phyloP scores from a whole-genome alignment of 2,888 invertebrate genomes.

The Lasioglossum zephyrum region DNA sequence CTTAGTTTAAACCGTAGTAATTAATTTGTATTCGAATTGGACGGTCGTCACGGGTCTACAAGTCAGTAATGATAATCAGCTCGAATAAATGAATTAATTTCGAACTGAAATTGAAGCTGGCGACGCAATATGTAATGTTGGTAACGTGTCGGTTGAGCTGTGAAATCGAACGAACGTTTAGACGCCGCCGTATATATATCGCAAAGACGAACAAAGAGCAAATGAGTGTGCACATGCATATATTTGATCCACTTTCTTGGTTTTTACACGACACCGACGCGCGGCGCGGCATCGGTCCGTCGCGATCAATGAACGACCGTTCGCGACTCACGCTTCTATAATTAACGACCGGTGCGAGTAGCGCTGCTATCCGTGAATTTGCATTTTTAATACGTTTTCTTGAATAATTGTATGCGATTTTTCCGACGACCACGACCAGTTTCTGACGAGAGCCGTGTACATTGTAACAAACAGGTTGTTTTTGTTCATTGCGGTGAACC shows the following conservation, averaged over 20 bases:
- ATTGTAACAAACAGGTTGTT: background rate
- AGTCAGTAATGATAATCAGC: background rate
- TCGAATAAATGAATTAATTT: background rate
- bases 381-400: background rate
- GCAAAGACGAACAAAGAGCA: conserved; percentile 15
- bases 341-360: background rate
- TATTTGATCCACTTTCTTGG: conserved; percentile 16
- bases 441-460: background rate
- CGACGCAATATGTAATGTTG: background rate
- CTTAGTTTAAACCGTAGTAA: background rate
- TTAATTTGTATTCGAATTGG: conserved; percentile 6
- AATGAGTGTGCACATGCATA: background rate
- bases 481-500: background rate
- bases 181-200: background rate
- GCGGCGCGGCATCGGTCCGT: background rate
- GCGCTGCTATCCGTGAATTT: background rate
- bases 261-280: background rate
- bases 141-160: background rate
- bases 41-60: background rate
- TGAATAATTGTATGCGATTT: background rate
- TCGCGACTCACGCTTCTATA: background rate
- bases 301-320: background rate
- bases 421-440: too few species aligned
- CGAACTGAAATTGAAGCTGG: too few species aligned
- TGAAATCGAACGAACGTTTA: conserved; percentile 29